Evolutionary conservation across 2,113 vertebrate genomes (phyloP).

Genomic region (Loxodonta africana): DNA sequence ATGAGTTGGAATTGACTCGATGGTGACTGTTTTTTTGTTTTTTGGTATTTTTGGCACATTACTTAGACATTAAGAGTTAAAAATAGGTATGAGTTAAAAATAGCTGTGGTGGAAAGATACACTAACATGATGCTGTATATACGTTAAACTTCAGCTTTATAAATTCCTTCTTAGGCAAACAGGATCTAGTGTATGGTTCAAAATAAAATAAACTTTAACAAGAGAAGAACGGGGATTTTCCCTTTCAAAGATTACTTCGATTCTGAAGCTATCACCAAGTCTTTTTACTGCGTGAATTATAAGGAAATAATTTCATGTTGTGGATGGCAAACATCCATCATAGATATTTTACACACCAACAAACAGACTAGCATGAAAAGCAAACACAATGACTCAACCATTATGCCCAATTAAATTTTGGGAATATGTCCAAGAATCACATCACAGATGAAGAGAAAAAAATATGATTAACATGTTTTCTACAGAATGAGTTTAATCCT

Average conservation of each 20-base stretch:
- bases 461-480: conserved; percentile 52
- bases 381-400: conserved; percentile 44
- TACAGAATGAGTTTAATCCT: conserved; percentile 63
- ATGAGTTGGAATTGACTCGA: no score
- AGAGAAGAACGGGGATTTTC: conserved; percentile 3
- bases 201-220: conserved; percentile 52
- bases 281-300: conserved; percentile 27
- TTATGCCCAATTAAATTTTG: not conserved
- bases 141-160: not conserved
- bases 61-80: conserved; percentile 17
- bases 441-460: conserved; percentile 31
- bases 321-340: conserved; percentile 1
- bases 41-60: not conserved
- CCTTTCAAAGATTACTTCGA: conserved; percentile 7
- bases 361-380: conserved; percentile 20
- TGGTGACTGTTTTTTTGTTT: no score
- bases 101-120: not conserved
- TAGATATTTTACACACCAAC: not conserved
- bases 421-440: conserved; percentile 60
- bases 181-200: not conserved
- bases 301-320: conserved; percentile 37
- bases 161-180: conserved; percentile 39
- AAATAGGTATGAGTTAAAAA: not conserved
- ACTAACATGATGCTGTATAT: conserved; percentile 3
- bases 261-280: not conserved